Evolutionary conservation across 2,888 invertebrate genomes (phyloP).

Genomic region (Macrosiphum euphorbiae): DNA sequence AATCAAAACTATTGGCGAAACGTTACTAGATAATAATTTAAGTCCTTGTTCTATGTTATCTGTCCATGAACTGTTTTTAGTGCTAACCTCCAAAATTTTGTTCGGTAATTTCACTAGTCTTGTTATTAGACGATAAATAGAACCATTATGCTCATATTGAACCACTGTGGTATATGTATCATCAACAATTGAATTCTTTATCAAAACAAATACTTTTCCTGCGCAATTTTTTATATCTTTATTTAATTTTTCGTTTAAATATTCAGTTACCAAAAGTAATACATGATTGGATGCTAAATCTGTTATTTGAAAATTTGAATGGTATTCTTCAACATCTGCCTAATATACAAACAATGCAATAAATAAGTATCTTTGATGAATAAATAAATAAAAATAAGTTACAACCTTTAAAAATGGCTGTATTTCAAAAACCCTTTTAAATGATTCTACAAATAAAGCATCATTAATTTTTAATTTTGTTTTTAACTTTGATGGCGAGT

Average conservation of each 20-base stretch:
- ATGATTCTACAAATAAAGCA: constrained; percentile 13
- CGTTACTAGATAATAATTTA: constrained; percentile 26
- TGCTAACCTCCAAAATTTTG: constrained; percentile 44
- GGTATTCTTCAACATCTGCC: constrained; percentile 56
- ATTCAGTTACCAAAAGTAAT: constrained; percentile 45
- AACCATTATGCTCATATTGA: constrained; percentile 36
- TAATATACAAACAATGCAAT: constrained; percentile 36
- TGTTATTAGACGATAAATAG: constrained; percentile 44
- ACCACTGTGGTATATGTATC: constrained; percentile 31
- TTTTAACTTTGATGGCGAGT: background rate
- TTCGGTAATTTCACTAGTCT: constrained; percentile 41
- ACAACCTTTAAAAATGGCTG: constrained; percentile 58
- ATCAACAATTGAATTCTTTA: constrained; percentile 23
- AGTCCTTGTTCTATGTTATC: constrained; percentile 44
- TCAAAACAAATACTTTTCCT: constrained; percentile 51
- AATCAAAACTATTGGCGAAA: constrained; percentile 48
- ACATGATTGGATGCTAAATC: constrained; percentile 12
- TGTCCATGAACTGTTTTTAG: constrained; percentile 37
- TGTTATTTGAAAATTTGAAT: constrained; percentile 29
- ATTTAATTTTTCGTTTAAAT: constrained; percentile 28
- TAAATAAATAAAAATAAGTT: background rate
- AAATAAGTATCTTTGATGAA: background rate
- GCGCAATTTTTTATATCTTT: constrained; percentile 28
- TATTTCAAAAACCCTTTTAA: constrained; percentile 45
- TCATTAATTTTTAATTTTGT: constrained; percentile 48